Evolutionary conservation across 1,140 invertebrate genomes (phyloP).

Genomic region (Caenorhabditis tropicalis): DNA sequence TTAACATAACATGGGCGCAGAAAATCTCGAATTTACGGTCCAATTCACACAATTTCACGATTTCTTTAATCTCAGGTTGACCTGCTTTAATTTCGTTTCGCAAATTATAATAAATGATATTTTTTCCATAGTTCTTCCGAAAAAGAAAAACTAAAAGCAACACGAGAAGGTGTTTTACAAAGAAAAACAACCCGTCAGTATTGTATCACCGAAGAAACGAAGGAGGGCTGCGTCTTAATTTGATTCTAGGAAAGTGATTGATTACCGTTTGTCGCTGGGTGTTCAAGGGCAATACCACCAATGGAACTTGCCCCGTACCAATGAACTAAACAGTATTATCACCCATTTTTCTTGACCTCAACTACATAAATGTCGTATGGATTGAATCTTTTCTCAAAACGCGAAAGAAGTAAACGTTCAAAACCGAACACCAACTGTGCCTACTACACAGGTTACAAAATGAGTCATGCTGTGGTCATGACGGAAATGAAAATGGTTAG

Average conservation of each 20-base stretch:
- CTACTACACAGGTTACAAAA: slow-evolving; percentile 3
- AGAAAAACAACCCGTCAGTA: slow-evolving; percentile 20
- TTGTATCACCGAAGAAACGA: not conserved
- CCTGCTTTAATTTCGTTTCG: not conserved
- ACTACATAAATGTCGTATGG: too few relatives aligned
- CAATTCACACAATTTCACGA: slow-evolving; percentile 42
- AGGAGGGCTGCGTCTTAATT: slow-evolving; percentile 15
- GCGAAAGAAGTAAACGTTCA: not conserved
- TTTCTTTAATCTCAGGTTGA: slow-evolving; percentile 39
- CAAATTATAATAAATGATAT: not conserved
- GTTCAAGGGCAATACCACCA: slow-evolving; percentile 19
- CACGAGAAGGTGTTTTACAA: not conserved
- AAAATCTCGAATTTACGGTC: slow-evolving; percentile 24
- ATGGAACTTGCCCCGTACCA: slow-evolving; percentile 5
- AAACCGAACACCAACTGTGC: not conserved
- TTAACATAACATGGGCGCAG: not conserved
- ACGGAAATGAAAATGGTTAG: slow-evolving; percentile 36
- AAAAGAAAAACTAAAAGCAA: not conserved
- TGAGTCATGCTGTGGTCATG: slow-evolving; percentile 35
- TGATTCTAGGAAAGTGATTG: slow-evolving; percentile 41
- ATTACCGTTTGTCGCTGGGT: slow-evolving; percentile 33
- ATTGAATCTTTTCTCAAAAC: too few relatives aligned
- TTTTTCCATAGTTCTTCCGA: too few relatives aligned
- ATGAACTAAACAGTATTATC: not conserved
- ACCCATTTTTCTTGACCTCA: not conserved